Evolutionary conservation across 2,797 vertebrate species (phyloP).

Genomic region (Fistularia commersonii): DNA sequence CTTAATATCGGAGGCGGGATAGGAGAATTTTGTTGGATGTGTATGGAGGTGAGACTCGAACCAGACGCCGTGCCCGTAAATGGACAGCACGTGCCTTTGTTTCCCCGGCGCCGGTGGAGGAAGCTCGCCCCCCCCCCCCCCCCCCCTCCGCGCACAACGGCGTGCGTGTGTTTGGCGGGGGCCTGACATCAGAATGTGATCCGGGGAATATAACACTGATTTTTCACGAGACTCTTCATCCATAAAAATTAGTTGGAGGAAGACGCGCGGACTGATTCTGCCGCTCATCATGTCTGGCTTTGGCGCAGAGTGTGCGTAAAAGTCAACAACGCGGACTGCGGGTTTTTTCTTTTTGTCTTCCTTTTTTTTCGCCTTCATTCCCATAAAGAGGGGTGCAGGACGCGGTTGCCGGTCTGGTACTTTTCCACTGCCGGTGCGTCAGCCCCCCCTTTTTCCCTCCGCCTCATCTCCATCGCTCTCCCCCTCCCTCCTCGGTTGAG

Average conservation of each 20-base stretch:
- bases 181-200: too few species aligned
- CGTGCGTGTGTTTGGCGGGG: too few species aligned
- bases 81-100: constrained; percentile 73
- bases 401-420: constrained; percentile 58
- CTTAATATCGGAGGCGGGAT: neutral
- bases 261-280: too few species aligned
- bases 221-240: too few species aligned
- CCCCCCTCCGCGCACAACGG: too few species aligned
- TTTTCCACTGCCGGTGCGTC: constrained; percentile 70
- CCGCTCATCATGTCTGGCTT: neutral
- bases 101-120: constrained; percentile 47
- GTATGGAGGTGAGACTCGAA: too few species aligned
- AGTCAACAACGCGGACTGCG: constrained; percentile 27
- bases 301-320: constrained; percentile 5
- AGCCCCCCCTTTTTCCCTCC: neutral
- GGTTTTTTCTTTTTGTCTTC: constrained; percentile 2
- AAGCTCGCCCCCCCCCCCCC: neutral
- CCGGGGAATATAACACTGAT: too few species aligned
- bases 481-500: neutral
- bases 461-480: neutral
- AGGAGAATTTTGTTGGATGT: neutral
- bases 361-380: too few species aligned
- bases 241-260: too few species aligned
- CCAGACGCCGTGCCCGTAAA: constrained; percentile 33
- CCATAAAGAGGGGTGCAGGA: too few species aligned